Evolutionary conservation across 2,113 vertebrate species (phyloP).

Genomic region (Cranoglanis bouderius): DNA sequence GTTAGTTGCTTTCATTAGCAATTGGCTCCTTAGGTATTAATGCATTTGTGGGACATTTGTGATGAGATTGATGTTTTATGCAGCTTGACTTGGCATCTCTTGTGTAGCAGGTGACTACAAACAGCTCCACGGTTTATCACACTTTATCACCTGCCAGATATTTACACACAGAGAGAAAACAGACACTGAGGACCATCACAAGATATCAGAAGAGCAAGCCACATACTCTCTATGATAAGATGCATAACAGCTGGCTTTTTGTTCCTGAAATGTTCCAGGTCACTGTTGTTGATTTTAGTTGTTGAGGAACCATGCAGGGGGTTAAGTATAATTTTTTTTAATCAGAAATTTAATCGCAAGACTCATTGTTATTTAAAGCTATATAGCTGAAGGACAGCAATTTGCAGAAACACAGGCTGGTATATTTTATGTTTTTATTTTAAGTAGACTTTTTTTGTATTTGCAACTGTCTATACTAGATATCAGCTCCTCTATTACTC

Average conservation of each 20-base stretch:
- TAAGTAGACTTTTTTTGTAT: not conserved
- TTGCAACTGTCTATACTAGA: not conserved
- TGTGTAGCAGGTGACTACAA: not conserved
- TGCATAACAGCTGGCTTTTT: not conserved
- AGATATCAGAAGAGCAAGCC: not conserved
- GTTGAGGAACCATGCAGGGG: not conserved
- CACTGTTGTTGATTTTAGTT: not conserved
- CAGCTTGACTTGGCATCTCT: not conserved
- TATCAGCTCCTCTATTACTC: not conserved
- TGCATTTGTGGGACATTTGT: not conserved
- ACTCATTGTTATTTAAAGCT: not conserved
- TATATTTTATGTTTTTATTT: too few relatives aligned
- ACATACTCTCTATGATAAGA: not conserved
- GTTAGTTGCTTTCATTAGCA: not conserved
- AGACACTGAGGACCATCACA: not conserved
- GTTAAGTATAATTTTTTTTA: not conserved
- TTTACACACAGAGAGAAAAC: slow-evolving; percentile 20
- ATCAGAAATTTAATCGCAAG: not conserved
- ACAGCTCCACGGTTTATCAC: not conserved
- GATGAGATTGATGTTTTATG: not conserved
- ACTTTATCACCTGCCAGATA: slow-evolving; percentile 8
- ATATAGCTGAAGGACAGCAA: not conserved
- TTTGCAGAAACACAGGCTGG: not conserved
- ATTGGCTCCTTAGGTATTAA: not conserved
- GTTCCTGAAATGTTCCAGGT: not conserved